phyloP scores from a whole-genome alignment of 2,888 invertebrate genomes.

The Zhengitettix transpicula region DNA sequence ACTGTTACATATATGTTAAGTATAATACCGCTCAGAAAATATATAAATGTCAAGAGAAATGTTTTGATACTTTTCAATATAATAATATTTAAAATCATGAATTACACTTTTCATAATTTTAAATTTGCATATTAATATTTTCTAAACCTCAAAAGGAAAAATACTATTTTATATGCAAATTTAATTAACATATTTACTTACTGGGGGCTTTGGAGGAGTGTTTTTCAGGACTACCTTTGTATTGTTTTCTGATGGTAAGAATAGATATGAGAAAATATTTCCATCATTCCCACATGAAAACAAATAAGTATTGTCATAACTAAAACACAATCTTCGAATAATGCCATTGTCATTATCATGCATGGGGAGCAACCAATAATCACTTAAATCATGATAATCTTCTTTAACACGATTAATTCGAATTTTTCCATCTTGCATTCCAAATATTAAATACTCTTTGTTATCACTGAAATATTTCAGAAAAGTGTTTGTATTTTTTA shows the following conservation, averaged over 20 bases:
- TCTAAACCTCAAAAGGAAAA: no score
- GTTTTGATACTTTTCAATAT: no score
- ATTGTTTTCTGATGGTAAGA: conserved; percentile 29
- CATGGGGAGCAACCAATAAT: conserved; percentile 54
- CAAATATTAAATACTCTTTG: conserved; percentile 36
- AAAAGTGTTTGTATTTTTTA: no score
- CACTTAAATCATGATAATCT: conserved; percentile 35
- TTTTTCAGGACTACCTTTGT: neutral
- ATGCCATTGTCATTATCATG: conserved; percentile 56
- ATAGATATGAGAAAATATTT: conserved; percentile 53
- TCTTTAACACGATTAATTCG: conserved; percentile 34
- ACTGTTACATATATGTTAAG: no score
- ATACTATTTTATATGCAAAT: no score
- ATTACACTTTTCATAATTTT: no score
- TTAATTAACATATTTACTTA: no score
- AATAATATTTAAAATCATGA: no score
- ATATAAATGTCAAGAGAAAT: no score
- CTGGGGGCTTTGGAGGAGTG: neutral
- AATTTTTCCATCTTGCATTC: conserved; percentile 41
- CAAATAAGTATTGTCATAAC: conserved; percentile 34
- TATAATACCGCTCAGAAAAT: no score
- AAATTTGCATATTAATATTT: no score
- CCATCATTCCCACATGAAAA: conserved; percentile 56
- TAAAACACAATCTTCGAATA: conserved; percentile 45
- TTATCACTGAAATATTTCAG: conserved; percentile 24